Evolutionary conservation across 2,888 invertebrate species (phyloP), one percentile per base, ranked within the genome.

Genomic region (Lumbricus terrestris): DNA sequence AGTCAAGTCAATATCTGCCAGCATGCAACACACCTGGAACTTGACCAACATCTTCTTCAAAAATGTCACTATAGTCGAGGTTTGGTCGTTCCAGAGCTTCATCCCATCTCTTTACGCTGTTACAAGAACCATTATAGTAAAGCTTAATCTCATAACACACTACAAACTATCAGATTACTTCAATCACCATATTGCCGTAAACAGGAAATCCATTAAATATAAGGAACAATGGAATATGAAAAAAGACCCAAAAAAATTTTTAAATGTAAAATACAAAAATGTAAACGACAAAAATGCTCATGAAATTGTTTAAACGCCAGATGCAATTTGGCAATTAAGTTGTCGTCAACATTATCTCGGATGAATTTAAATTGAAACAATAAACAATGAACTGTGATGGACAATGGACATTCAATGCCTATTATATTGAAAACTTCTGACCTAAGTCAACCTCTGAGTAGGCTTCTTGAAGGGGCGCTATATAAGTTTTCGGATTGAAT

Each of bases 51-150:
- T 95, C 98, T 92, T 97, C 97, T 90, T 96, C 99, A 93, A 99
- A 99, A 95, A 99, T 97, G 95, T 99, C 98, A 0, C 98, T 98
- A 95, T 99, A 99, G 95, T 99, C 98, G 90, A 99, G 95, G 85
- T 98, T 97, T 0, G 99, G 99, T 94, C 98, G 98, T 95, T 98
- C 98, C 91, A 99, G 95, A 23, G 97, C 97, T 95, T 99, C 99
- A 95, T 99, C 98, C 99, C 99, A 99, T 91, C 98, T 96, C 95
- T 98, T 98, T 0, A 98, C 98, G 93, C 98, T 97, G n/a, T 69
- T n/a, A 69, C 69, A 69, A n/a, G n/a, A 69, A 69, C 8, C 29
- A 69, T 69, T n/a, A 69, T 11, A 69, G 69, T 11, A 29, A 69
- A 69, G 69, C n/a, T 69, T n/a, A 69, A 69, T 3, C 15, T 13